Base-by-base conservation (phyloP, 2,113 vertebrate species). In the Saguinus imperator region DNA sequence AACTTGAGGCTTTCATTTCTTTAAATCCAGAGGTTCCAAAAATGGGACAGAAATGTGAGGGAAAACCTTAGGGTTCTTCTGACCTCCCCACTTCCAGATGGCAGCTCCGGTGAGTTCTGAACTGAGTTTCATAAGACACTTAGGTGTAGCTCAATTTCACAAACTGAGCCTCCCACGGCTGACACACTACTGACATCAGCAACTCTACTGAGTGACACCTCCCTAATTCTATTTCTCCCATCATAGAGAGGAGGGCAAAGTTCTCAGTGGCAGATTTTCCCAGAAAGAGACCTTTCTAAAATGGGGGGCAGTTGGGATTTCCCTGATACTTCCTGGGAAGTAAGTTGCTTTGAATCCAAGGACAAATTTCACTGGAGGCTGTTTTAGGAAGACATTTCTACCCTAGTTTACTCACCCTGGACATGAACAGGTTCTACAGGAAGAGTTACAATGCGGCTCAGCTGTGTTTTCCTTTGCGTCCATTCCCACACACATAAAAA, bases 61-160 rank as follows among this genome's bases (percentile, higher is more conserved):
- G 64, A 3, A 85, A 95, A 18, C 16, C 94, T 73, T 6, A 3
- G 9, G 16, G 68, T 76, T 52, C 68, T 52, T 29, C 66, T 75
- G 10, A 8, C 81, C 37, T 55, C 88, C 61, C 94, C 76, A 5
- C 6, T 82, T n/a, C 55, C 64, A 0, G 35, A 40, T 27, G 1
- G 83, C 87, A 45, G 77, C 48, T 87, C 83, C 3, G 52, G 76
- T 94, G 95, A 91, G 81, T 40, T 91, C 92, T 57, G 83, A 98
- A 95, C 98, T 37, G 96, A 97, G 97, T 99, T 98, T 98, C 97
- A 94, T 98, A 95, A 98, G 98, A 98, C 79, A 98, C 98, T 43
- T 98, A 99, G 99, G 99, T 99, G 99, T 99, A 98, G 98, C 99
- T 99, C 20, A 98, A 98, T 99, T 97, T 99, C 96, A 98, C 98